Base-by-base conservation (phyloP, 37 sponge, comb jelly and placozoan genomes). In the Dysidea cf. avara region DNA sequence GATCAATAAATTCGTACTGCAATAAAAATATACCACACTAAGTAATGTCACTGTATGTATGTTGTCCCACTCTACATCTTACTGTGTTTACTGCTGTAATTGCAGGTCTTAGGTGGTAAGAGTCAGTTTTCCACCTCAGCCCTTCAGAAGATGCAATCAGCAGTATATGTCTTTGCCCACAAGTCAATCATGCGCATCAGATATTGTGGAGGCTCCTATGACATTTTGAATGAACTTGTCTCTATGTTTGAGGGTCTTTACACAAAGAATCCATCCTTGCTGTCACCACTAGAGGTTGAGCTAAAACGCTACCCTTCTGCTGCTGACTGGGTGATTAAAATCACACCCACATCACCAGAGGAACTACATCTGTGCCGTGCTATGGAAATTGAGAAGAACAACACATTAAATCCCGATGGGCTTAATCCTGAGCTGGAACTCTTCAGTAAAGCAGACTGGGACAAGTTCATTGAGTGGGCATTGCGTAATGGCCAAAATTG, bases 221-320 rank as follows among this genome's bases (percentile, higher is more conserved):
- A 57, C 1, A 29, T 55, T 12, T 72, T 66, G 34, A 43, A 72
- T 11, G 86, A 78, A 7, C 47, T 85, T 18, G 34, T 72, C 0
- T 66, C 71, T 20, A 50, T 85, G 79, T 78, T 85, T 40, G 60
- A 73, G 24, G 48, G 65, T 1, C 68, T 85, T 24, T 85, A 58
- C 55, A 73, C 78, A 48, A 78, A 72, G 16, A 2, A 25, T 54
- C 7, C 56, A 21, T 54, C 51, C 16, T 49, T 49, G 21, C 29
- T 79, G 33, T 36, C 46, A 25, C 67, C 79, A 6, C 37, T 85
- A 38, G 86, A 85, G 61, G 11, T 38, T 34, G 79, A 78, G 39
- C 35, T 85, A 0, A 70, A 67, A 40, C 43, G 35, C 34, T 35
- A 35, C 40, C 79, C 86, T 17, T 71, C 76, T 63, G 78, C 84